Evolutionary conservation across 1,140 invertebrate genomes (phyloP), one percentile per base, ranked within the genome.

Genomic region (Polypedilum vanderplanki): DNA sequence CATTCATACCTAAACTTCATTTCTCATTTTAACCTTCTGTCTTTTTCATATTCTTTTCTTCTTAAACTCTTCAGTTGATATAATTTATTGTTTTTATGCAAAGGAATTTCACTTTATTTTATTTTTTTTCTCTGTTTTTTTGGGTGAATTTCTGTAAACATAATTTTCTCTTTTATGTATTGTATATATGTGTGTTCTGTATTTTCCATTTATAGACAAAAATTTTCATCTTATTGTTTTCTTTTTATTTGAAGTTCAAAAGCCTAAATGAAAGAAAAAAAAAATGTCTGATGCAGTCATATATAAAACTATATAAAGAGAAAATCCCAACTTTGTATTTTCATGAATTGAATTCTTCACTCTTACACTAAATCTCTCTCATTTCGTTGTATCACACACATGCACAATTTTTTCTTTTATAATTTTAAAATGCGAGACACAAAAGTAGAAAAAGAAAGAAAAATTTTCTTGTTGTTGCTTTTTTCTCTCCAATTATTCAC

Each of bases 241-340:
- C n/a, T n/a, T n/a, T n/a, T n/a, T n/a, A n/a, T n/a, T 57, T 57
- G 46, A 57, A 57, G 46, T 57, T 57, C 46, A 57, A 57, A 57
- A 57, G 46, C 46, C 46, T 12, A 57, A 57, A 33, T 12, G 9
- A 57, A 4, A 57, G 46, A 57, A 12, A 57, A 57, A 57, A 57
- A n/a, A 57, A 15, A 57, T 57, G 46, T 57, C 46, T 57, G 46
- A 57, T 57, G 46, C 46, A 57, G 46, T 57, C 46, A n/a, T 57
- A 57, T 12, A 12, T 57, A 57, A 33, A 57, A 57, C 46, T 57
- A 57, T n/a, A 57, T 33, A 33, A 33, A 33, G 24, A 33, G 24
- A 33, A 33, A 33, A 33, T 33, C 24, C 24, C 24, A 33, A 33
- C 24, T 12, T 57, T 1, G 41, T 15, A 46, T 1, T 57, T 57